Evolutionary conservation across 2,888 invertebrate species (phyloP), one percentile per base, ranked within the genome.

Genomic region (Polydrusus cervinus): DNA sequence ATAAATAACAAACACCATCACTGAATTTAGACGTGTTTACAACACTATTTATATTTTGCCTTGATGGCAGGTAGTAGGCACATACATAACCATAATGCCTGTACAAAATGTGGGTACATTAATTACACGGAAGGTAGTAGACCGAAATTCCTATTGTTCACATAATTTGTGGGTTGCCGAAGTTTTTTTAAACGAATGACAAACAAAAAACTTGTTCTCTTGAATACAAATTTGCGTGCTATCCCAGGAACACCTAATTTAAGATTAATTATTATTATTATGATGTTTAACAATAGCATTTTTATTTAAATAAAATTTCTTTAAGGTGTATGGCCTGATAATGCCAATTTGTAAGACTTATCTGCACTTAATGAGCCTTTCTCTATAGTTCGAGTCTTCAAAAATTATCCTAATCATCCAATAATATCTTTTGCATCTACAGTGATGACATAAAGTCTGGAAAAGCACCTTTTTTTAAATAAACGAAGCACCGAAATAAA

Each of bases 41-140:
- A 65, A 49, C 34, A 6, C 10, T 34, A 49, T 65, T 65, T 34
- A n/a, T 38, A 16, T 16, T 60, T 60, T 40, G 57, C 57, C 57
- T 60, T 60, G 57, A 18, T 38, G 38, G 57, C 57, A 60, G 57
- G 57, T 60, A 60, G 38, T 38, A 62, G 45, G 45, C 40, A 16
- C 53, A 20, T 40, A 66, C 51, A 38, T n/a, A n/a, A 9, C n/a
- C 18, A 53, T 45, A 61, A 62, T 38, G 57, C 53, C 30, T 38
- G n/a, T 69, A 61, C 40, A 70, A 61, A 62, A 57, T 62, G 66
- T 68, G 68, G 68, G 74, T 74, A 74, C 74, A 69, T 74, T 68
- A 74, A 74, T 74, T 74, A 74, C 74, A 69, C 74, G 68, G 74
- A 38, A 74, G 74, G 74, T 74, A 74, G 69, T 74, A 74, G 74